Evolutionary conservation across 92 coral and sea anemone genomes (phyloP).

Genomic region (Bergia puertoricense): DNA sequence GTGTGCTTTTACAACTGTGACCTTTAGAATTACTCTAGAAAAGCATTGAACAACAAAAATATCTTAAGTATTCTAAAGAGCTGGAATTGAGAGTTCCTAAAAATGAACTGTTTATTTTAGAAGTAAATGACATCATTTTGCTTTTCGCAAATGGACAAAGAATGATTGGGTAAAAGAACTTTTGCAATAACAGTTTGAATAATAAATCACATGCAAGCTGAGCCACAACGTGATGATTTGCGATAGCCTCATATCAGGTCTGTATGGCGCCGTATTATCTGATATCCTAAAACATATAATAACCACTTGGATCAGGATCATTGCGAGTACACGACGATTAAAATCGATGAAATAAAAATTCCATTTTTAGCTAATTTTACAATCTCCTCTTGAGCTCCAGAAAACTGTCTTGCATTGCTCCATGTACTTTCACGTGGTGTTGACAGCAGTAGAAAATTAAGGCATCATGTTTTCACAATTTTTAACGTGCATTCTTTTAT

Average conservation of each 20-base stretch:
- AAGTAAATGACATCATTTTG: neutral
- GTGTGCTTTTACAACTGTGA: neutral
- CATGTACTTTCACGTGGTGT: neutral
- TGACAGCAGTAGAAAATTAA: neutral
- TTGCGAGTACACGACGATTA: neutral
- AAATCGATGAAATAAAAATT: neutral
- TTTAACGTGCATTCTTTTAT: neutral
- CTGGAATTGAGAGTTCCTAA: too few relatives aligned
- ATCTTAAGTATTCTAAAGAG: neutral
- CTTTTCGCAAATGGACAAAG: neutral
- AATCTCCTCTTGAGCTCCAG: neutral
- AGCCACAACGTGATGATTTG: conserved; percentile 23
- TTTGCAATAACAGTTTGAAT: neutral
- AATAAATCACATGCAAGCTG: neutral
- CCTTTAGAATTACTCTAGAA: neutral
- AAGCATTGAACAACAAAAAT: too few relatives aligned
- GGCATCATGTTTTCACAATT: neutral
- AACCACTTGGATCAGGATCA: conserved; percentile 16
- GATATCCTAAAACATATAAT: conserved; percentile 4
- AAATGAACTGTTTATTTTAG: neutral
- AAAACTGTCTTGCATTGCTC: neutral
- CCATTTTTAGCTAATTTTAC: neutral
- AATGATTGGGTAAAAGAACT: neutral
- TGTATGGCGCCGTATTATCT: conserved; percentile 29
- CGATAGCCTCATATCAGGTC: conserved; percentile 23